phyloP scores from a whole-genome alignment of 2,888 invertebrate genomes.

The Augochlorella aurata region DNA sequence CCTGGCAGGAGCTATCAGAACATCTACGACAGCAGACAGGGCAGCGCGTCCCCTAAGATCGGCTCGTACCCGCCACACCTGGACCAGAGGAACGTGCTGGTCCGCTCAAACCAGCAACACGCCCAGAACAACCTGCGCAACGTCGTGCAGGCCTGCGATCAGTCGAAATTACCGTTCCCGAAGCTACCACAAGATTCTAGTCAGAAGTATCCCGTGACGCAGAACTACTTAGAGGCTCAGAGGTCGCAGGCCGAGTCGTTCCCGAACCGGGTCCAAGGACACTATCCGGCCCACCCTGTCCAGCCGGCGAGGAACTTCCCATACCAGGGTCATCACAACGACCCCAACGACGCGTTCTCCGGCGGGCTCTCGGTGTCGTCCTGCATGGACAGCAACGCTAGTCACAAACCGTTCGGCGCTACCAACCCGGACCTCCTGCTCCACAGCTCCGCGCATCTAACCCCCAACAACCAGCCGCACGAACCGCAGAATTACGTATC shows the following conservation, averaged over 20 bases:
- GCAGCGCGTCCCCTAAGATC: slow-evolving; percentile 68
- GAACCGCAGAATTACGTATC: slow-evolving; percentile 52
- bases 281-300: slow-evolving; percentile 63
- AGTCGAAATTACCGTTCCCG: slow-evolving; percentile 64
- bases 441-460: slow-evolving; percentile 60
- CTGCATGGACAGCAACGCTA: slow-evolving; percentile 55
- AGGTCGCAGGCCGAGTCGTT: slow-evolving; percentile 67
- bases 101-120: slow-evolving; percentile 57
- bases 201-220: slow-evolving; percentile 68
- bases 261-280: slow-evolving; percentile 59
- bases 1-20: slow-evolving; percentile 71
- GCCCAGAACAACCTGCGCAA: slow-evolving; percentile 62
- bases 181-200: slow-evolving; percentile 63
- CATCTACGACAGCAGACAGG: slow-evolving; percentile 70
- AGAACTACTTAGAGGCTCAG: slow-evolving; percentile 68
- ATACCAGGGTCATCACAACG: slow-evolving; percentile 58
- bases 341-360: slow-evolving; percentile 52
- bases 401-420: slow-evolving; percentile 56
- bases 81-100: slow-evolving; percentile 71
- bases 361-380: slow-evolving; percentile 50
- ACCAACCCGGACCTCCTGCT: slow-evolving; percentile 57
- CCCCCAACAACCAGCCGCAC: slow-evolving; percentile 53
- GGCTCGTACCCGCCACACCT: slow-evolving; percentile 65
- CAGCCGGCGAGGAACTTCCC: slow-evolving; percentile 53
- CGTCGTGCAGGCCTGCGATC: slow-evolving; percentile 60